phyloP scores from a whole-genome alignment of 2,888 invertebrate species.

The Harmothoe impar region DNA sequence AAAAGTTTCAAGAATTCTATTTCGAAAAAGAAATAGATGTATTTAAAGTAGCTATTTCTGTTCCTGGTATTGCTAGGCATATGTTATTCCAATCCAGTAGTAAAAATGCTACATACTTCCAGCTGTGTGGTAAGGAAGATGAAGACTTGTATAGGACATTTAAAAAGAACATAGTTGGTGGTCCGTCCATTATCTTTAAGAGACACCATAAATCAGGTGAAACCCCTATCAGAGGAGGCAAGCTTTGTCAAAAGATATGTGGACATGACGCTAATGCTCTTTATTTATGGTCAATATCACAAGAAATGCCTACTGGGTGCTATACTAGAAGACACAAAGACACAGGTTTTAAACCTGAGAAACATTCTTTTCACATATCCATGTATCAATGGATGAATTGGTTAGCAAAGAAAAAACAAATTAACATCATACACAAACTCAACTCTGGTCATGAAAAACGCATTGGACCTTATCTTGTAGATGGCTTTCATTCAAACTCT shows the following conservation, averaged over 20 bases:
- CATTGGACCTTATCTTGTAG: background rate
- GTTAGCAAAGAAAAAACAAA: background rate
- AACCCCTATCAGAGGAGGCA: background rate
- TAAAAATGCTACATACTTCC: background rate
- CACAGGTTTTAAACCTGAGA: background rate
- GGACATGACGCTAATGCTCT: background rate
- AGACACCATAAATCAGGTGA: background rate
- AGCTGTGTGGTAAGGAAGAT: background rate
- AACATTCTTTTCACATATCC: background rate
- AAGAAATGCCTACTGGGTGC: background rate
- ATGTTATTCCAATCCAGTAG: background rate
- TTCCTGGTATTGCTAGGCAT: constrained; percentile 44
- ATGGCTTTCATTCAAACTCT: background rate
- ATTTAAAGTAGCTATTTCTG: constrained; percentile 51
- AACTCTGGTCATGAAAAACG: background rate
- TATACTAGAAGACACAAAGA: background rate
- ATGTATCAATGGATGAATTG: constrained; percentile 11
- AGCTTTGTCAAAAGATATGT: background rate
- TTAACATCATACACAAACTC: background rate
- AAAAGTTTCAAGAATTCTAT: constrained; percentile 8
- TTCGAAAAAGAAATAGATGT: constrained; percentile 19
- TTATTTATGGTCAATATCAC: background rate
- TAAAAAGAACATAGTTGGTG: constrained; percentile 44
- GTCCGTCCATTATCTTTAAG: constrained; percentile 51
- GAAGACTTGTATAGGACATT: constrained; percentile 38